Base-by-base conservation (phyloP, 2,888 invertebrate species). In the Pollenia amentaria region DNA sequence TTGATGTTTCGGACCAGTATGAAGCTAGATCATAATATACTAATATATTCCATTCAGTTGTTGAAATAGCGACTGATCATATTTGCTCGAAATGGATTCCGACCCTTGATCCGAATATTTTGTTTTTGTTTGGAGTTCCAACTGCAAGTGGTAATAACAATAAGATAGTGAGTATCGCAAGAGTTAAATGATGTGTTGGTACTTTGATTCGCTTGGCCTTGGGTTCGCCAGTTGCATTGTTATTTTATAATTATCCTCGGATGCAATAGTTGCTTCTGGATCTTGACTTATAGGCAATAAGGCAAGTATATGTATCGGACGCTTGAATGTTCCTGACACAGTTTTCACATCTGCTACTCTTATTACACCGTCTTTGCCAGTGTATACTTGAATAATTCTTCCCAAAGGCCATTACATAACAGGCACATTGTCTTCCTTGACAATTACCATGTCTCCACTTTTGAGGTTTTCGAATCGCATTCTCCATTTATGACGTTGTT, bases 21-120 rank as follows among this genome's bases (percentile, higher is more conserved):
- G 62, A 11, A 64, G 29, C 29, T 29, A 29, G 3, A 29, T 29
- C 29, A 29, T 29, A n/a, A n/a, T n/a, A n/a, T n/a, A 29, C 29
- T 29, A 29, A 29, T 29, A 29, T 29, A 29, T 29, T 29, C 3
- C 3, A 2, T 64, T 64, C 64, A n/a, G 51, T 67, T n/a, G 67
- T 67, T 51, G 46, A 67, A 51, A 67, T 67, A 16, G 51, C 21
- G 16, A n/a, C 67, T 67, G 67, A 21, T 21, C 38, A 38, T 21
- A 67, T 14, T 51, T 67, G 29, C n/a, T 67, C 38, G n/a, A 67
- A 67, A 29, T 48, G 38, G 18, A 67, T 48, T 51, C 67, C 48
- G 29, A 67, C 12, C n/a, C 48, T 67, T 67, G 64, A 44, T 64
- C 18, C 42, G 7, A 64, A 64, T 40, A 44, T 64, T 21, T 42